Percentiles rank a stretch among this genome's conserved stretches.
Evolutionary conservation across 2,888 invertebrate genomes (phyloP).

Genomic region (Xestoiulus laeticollis): DNA sequence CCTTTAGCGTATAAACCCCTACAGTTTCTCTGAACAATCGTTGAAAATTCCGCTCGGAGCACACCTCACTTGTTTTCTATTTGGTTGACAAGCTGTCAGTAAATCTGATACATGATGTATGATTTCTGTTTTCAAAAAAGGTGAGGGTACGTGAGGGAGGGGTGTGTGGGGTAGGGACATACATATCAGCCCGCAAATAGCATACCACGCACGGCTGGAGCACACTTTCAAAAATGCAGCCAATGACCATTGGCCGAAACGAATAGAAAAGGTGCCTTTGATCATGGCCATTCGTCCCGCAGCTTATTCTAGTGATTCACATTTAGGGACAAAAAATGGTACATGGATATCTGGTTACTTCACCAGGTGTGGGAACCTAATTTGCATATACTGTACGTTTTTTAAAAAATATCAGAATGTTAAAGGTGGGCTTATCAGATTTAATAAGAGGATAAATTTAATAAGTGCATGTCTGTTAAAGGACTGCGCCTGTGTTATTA

Average conservation of each 20-base stretch:
- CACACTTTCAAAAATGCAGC: constrained; percentile 12
- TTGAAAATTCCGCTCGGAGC: constrained; percentile 45
- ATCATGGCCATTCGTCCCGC: constrained; percentile 3
- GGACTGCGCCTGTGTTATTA: no score
- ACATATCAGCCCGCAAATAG: constrained; percentile 3
- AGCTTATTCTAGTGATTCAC: background rate
- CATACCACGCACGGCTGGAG: constrained; percentile 20
- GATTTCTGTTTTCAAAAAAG: constrained; percentile 48
- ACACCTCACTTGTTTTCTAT: constrained; percentile 45
- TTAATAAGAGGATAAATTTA: no score
- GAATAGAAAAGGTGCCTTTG: constrained; percentile 17
- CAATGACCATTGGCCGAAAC: background rate
- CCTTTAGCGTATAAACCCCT: constrained; percentile 28
- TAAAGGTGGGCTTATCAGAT: no score
- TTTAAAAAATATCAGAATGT: no score
- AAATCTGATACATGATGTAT: constrained; percentile 50
- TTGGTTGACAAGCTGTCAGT: constrained; percentile 51
- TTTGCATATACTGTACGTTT: no score
- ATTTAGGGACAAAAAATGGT: background rate
- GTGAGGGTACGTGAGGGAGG: constrained; percentile 39
- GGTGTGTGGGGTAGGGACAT: constrained; percentile 27
- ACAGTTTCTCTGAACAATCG: constrained; percentile 50
- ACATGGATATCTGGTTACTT: background rate
- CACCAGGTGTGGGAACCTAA: background rate
- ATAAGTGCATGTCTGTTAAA: no score